Evolutionary conservation across 2,797 vertebrate genomes (phyloP), one percentile per base, ranked within the genome.

Genomic region (Serranus cabrilla): DNA sequence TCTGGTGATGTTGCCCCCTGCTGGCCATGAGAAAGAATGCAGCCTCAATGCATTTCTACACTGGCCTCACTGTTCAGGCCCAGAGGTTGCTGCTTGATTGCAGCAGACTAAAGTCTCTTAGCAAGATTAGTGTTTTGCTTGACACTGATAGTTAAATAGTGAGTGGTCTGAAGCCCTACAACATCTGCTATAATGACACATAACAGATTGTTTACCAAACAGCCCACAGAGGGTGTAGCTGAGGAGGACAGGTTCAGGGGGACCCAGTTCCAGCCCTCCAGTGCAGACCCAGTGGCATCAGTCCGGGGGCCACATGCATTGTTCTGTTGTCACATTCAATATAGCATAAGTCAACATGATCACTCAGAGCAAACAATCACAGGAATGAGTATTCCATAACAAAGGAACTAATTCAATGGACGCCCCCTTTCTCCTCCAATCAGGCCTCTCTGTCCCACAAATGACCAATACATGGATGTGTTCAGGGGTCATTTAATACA

Each of bases 241-340:
- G 34, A 31, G 51, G 11, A 59, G 39, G 61, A 37, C 40, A 39
- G 37, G 2, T 49, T 11, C 43, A 50, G 43, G 20, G 20, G 21
- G 54, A 67, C 16, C 20, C 25, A 54, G 12, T 40, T 74, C 17
- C 18, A 73, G 64, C 8, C 25, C 61, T 76, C 42, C 57, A 31
- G 20, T 25, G 58, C 61, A 62, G 65, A 60, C 69, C 46, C 60
- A 57, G 64, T 46, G 68, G 71, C 68, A 74, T 68, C 74, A 55
- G 50, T 60, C 45, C 81, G 62, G 39, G 17, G 45, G 77, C 69
- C 74, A 60, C 56, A 78, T 62, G 75, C 68, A 91, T 94, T 93
- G 89, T 93, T 90, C 82, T 83, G 82, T 65, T 93, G 92, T 92
- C 92, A 89, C 72, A 87, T 87, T 86, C 66, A 83, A 88, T 92